Percentiles rank a stretch among this genome's conserved stretches.
Conservation (phyloP, 2,888 invertebrate genomes). For the Orchesella flavescens region DNA sequence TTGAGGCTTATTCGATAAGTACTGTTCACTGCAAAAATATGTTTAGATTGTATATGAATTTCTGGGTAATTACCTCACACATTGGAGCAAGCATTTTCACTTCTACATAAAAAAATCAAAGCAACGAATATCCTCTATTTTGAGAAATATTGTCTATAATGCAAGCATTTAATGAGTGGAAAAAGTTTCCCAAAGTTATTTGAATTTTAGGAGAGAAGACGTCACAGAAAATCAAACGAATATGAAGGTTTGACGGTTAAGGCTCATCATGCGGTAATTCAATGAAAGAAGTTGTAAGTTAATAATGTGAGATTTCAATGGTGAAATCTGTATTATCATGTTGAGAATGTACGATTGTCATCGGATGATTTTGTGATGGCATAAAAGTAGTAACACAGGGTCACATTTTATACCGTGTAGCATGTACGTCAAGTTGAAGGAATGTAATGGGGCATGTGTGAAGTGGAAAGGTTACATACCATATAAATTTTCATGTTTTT, state of each 20-base stretch:
- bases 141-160: conserved; percentile 5
- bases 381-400: neutral
- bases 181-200: neutral
- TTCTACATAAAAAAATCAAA: neutral
- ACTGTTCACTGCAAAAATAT: conserved; percentile 68
- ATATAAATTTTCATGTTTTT: neutral
- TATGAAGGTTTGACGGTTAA: conserved; percentile 43
- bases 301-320: neutral
- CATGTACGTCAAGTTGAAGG: neutral
- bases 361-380: neutral
- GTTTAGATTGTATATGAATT: neutral
- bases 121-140: neutral
- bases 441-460: too few relatives aligned
- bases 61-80: neutral
- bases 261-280: conserved; percentile 50
- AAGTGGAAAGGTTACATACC: too few relatives aligned
- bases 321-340: neutral
- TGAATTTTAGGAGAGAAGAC: neutral
- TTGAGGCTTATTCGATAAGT: conserved; percentile 71
- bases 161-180: conserved; percentile 5
- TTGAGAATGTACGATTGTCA: neutral
- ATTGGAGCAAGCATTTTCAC: neutral
- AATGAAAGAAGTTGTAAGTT: neutral
- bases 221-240: neutral
- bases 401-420: neutral